Base-by-base conservation (phyloP, 2,888 invertebrate genomes). In the Bruchidius siliquastri region DNA sequence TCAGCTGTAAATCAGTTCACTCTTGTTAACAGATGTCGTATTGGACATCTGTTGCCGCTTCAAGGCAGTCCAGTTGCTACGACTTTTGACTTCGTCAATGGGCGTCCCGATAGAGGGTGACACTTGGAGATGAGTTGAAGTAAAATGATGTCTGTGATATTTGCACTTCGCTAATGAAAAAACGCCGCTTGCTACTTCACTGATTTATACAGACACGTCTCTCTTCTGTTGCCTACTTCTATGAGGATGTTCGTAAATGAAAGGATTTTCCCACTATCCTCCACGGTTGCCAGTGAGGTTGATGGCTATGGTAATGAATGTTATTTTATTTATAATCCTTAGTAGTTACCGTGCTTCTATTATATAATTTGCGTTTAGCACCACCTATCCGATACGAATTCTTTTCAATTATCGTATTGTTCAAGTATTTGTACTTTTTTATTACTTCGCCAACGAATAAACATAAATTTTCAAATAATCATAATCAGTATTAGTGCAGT, bases 201-300 rank as follows among this genome's bases (percentile, higher is more conserved):
- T 49, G 49, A 13, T 49, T 13, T 1, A 49, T 22, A 49, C 21
- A 0, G 0, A 30, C 68, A 69, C 30, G 32, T 67, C 21, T 69
- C 67, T 67, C 6, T 20, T 66, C n/a, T 26, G 22, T 30, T 18
- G 70, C 26, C 20, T 73, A 70, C 73, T 73, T 73, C 70, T 20
- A 20, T 73, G 13, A 49, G 67, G 2, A 68, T 26, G 68, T 20
- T 10, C 67, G 32, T 21, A 6, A 20, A 3, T 21, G 8, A 2
- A 70, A 20, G 70, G 73, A 70, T 70, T 73, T 72, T 70, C 71
- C 73, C 73, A 73, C 13, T 70, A 30, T 67, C 22, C 4, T 13
- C 21, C 70, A 21, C 3, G 67, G 70, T 73, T 73, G 73, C 73
- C 73, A 67, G 30, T 68, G 21, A 67, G 18, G 49, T 18, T 49